These are phyloP conservation scores for Penaeus japonicus DNA, from an alignment of 1,140 invertebrate species.

Conservation along the genomic window DNA sequence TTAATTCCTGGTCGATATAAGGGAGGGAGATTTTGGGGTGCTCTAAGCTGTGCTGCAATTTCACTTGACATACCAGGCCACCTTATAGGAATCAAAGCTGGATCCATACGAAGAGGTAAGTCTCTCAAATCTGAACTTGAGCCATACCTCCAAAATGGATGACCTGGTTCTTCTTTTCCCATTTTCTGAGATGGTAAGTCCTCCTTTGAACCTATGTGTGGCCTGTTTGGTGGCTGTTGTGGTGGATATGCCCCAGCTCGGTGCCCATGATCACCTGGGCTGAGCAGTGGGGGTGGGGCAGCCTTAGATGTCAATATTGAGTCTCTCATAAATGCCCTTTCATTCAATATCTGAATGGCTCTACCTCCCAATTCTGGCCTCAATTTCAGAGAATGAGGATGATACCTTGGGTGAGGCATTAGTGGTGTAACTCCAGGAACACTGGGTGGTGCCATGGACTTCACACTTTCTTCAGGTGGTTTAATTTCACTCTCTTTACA, in stretches of 20 bases:
- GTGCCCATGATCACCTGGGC: neutral
- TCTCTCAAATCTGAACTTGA: neutral
- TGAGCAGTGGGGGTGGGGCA: constrained; percentile 13
- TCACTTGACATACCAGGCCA: constrained; percentile 25
- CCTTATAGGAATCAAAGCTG: neutral
- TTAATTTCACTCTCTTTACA: neutral
- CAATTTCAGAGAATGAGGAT: neutral
- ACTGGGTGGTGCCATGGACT: constrained; percentile 15
- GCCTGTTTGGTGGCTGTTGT: neutral
- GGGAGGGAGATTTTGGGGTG: constrained; percentile 7
- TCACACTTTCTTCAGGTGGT: neutral
- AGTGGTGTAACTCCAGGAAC: constrained; percentile 8
- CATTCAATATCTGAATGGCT: constrained; percentile 20
- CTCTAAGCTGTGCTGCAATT: neutral
- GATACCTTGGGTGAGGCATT: constrained; percentile 1
- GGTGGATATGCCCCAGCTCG: neutral
- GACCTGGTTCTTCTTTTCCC: constrained; percentile 18
- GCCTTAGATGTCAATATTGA: neutral
- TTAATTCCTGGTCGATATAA: neutral
- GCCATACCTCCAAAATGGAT: neutral
- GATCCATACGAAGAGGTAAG: neutral
- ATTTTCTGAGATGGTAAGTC: neutral
- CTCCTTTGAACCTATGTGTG: neutral
- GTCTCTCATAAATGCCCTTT: constrained; percentile 14
- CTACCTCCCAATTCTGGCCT: neutral